Evolutionary conservation across 2,113 vertebrate species (phyloP).

Genomic region (Melozone crissalis): DNA sequence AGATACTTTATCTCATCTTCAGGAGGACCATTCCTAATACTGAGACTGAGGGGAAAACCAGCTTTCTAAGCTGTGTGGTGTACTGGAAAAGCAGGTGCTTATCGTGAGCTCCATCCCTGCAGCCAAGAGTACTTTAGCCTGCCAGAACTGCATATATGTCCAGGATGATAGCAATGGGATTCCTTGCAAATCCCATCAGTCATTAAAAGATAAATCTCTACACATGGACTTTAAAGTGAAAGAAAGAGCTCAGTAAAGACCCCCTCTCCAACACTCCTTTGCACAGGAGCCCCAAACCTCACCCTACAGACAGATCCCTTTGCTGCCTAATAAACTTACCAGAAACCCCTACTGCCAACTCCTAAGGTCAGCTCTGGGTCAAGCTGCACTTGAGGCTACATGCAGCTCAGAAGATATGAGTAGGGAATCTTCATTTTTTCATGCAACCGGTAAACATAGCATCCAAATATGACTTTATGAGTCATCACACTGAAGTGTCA

Average conservation of each 20-base stretch:
- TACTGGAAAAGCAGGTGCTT: neutral
- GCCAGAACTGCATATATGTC: neutral
- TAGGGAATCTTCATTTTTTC: neutral
- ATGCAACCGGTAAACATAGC: neutral
- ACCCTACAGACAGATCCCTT: neutral
- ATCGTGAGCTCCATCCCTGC: neutral
- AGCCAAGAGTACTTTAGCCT: neutral
- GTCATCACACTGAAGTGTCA: neutral
- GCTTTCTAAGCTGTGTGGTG: neutral
- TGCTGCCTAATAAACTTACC: neutral
- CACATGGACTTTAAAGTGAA: neutral
- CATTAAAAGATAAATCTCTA: neutral
- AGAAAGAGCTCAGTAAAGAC: neutral
- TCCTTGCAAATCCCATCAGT: neutral
- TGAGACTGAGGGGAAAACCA: neutral
- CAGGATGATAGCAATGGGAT: neutral
- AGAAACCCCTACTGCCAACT: neutral
- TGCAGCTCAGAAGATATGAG: neutral
- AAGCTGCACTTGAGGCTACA: neutral
- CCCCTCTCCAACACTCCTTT: neutral
- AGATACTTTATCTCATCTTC: neutral
- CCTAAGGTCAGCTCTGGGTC: neutral
- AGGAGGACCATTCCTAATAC: neutral
- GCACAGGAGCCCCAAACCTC: neutral
- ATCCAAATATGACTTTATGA: neutral